Evolutionary conservation across 1,140 invertebrate genomes (phyloP).

Genomic region (Neocloeon triangulifer): DNA sequence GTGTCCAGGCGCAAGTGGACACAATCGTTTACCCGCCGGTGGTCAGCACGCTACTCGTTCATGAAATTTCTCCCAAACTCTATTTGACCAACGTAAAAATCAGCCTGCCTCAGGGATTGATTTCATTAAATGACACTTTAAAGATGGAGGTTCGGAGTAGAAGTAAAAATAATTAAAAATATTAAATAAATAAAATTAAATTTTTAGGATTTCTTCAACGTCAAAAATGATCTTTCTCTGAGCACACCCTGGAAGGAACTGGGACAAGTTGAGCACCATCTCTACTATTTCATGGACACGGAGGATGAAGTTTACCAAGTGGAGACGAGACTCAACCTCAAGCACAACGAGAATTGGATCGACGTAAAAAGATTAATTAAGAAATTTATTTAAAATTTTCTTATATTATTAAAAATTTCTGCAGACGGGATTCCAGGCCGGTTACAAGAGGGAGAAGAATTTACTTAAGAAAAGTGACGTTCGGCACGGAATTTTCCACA

Average conservation of each 20-base stretch:
- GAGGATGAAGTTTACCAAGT: no score
- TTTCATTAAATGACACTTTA: constrained; percentile 24
- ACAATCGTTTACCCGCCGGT: constrained; percentile 37
- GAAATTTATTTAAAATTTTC: constrained; percentile 7
- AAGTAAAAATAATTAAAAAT: constrained; percentile 1
- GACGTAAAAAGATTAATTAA: constrained; percentile 3
- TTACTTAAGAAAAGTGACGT: constrained; percentile 19
- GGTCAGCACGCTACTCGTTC: constrained; percentile 25
- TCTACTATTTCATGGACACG: no score
- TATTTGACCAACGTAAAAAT: constrained; percentile 24
- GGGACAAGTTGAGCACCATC: no score
- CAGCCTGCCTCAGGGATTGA: constrained; percentile 23
- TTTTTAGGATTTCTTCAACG: constrained; percentile 31
- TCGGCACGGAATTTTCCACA: no score
- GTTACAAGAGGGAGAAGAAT: constrained; percentile 14
- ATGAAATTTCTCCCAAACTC: constrained; percentile 23
- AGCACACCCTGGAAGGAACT: constrained; percentile 31
- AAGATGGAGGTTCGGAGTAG: constrained; percentile 14
- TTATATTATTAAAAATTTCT: no score
- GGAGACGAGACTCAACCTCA: no score
- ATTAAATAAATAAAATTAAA: neutral
- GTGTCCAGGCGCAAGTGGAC: constrained; percentile 31
- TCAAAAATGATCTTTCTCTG: constrained; percentile 38
- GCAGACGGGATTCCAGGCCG: constrained; percentile 16
- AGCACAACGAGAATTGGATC: no score